Conservation (phyloP, 2,888 invertebrate species). For the Rhodophaea formosa region DNA sequence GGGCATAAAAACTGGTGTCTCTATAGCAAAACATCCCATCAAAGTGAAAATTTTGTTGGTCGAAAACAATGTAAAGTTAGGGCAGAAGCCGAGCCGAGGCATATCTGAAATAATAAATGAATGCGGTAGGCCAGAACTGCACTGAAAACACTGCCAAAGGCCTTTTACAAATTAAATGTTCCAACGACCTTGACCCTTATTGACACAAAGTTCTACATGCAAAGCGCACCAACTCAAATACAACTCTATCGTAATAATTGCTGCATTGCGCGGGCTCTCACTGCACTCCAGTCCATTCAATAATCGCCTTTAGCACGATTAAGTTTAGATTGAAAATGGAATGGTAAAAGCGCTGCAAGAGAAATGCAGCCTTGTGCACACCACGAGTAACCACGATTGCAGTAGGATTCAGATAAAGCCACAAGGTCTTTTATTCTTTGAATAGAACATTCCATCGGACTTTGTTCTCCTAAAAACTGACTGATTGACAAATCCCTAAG, state of each 20-base stretch:
- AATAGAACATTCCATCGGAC: not conserved
- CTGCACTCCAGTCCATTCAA: not conserved
- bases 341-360: not conserved
- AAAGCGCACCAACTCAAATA: conserved; percentile 8
- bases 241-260: conserved; percentile 11
- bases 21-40: too few species aligned
- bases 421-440: conserved; percentile 19
- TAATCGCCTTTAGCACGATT: not conserved
- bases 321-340: not conserved
- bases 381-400: conserved; percentile 4
- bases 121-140: not conserved
- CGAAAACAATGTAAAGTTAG: too few species aligned
- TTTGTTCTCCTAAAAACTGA: not conserved
- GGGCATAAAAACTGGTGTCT: too few species aligned
- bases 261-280: conserved; percentile 13
- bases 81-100: too few species aligned
- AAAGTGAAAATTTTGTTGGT: too few species aligned
- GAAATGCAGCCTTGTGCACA: conserved; percentile 19
- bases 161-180: not conserved
- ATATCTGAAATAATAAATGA: not conserved
- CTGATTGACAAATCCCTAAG: not conserved
- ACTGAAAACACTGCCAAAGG: not conserved
- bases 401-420: not conserved
- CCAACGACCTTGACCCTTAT: conserved; percentile 11
- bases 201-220: conserved; percentile 14